phyloP scores from a whole-genome alignment of 1,140 invertebrate genomes.

The Odontomachus brunneus region DNA sequence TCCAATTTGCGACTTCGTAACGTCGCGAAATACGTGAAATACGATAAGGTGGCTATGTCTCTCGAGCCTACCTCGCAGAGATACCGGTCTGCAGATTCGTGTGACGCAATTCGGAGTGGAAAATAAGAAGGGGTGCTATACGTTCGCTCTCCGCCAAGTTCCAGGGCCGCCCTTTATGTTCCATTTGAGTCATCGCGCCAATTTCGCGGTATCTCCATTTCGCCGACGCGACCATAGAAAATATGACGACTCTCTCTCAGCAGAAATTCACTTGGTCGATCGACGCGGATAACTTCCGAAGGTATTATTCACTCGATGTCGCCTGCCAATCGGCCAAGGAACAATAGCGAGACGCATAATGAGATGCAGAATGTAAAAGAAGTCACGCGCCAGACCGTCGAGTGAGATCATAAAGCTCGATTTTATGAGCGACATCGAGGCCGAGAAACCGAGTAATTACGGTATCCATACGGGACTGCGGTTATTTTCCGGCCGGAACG shows the following conservation, averaged over 20 bases:
- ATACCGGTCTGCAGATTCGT: too few relatives aligned
- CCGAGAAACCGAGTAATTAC: conserved; percentile 44
- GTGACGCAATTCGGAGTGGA: too few relatives aligned
- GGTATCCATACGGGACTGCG: background rate
- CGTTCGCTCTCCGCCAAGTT: background rate
- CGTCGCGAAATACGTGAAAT: too few relatives aligned
- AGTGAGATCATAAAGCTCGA: conserved; percentile 37
- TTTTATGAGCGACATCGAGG: conserved; percentile 42
- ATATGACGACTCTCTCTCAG: background rate
- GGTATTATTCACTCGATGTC: conserved; percentile 30
- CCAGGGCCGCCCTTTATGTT: background rate
- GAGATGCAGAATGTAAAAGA: conserved; percentile 29
- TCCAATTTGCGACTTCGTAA: background rate
- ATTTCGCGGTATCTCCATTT: conserved; percentile 28
- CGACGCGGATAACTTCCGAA: conserved; percentile 31
- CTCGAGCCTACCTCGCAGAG: too few relatives aligned
- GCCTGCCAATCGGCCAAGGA: conserved; percentile 37
- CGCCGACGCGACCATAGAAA: background rate
- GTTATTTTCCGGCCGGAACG: conserved; percentile 19
- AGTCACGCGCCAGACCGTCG: background rate
- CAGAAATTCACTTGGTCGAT: conserved; percentile 37
- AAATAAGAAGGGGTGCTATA: background rate
- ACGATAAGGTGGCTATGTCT: too few relatives aligned
- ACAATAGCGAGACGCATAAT: conserved; percentile 23
- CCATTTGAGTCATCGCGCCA: conserved; percentile 13